Evolutionary conservation across 2,113 vertebrate genomes (phyloP).

Genomic region (Calyptommatus sinebrachiatus): DNA sequence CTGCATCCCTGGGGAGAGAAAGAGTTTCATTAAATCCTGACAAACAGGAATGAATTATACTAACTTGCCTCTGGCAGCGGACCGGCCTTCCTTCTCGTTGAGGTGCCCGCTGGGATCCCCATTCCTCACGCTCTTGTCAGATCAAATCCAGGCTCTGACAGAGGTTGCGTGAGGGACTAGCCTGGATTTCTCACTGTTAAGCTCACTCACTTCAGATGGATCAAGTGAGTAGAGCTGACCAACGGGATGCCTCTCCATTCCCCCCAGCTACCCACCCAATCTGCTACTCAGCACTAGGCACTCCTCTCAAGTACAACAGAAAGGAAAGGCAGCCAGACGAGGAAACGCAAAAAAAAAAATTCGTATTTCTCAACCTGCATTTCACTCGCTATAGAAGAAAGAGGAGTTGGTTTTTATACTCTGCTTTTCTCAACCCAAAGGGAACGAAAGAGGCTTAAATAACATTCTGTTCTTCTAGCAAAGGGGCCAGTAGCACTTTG

Average conservation of each 20-base stretch:
- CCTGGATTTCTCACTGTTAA: not conserved
- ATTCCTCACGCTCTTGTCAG: not conserved
- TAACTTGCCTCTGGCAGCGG: not conserved
- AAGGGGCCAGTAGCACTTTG: too few species aligned
- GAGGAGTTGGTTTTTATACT: too few species aligned
- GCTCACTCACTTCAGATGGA: not conserved
- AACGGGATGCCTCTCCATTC: not conserved
- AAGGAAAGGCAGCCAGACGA: not conserved
- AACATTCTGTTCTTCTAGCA: too few species aligned
- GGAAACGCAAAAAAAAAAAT: not conserved
- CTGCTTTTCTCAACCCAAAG: too few species aligned
- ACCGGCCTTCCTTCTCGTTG: constrained; percentile 4
- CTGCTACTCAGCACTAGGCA: not conserved
- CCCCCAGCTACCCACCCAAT: not conserved
- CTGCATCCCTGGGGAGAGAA: constrained; percentile 12
- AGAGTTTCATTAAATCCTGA: constrained; percentile 36
- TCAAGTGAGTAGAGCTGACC: not conserved
- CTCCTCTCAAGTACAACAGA: not conserved
- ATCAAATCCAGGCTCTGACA: not conserved
- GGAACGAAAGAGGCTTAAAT: too few species aligned
- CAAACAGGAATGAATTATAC: constrained; percentile 29
- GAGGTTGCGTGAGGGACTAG: not conserved
- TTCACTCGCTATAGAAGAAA: too few species aligned
- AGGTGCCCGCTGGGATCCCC: constrained; percentile 6
- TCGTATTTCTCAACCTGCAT: too few species aligned